Evolutionary conservation across 1,140 invertebrate genomes (phyloP), one percentile per base, ranked within the genome.

Genomic region (Brachionus asplanchnoidis): DNA sequence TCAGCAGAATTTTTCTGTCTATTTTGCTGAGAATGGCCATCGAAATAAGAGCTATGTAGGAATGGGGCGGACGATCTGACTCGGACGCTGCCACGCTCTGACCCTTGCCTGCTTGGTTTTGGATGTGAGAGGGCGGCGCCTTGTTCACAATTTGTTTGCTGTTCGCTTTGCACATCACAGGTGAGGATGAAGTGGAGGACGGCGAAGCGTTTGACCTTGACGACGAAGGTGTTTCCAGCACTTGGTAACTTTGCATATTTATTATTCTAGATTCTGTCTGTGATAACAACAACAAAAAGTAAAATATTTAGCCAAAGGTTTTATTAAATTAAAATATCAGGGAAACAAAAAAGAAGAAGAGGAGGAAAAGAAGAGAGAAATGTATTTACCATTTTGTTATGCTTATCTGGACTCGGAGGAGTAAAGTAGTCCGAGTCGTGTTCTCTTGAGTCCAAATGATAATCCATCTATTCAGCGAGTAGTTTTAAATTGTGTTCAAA

Each of bases 31-130:
- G 94, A 50, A 99, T 98, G 12, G 97, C 97, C 97, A 99, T 98
- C 0, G 97, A 95, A 50, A 99, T 99, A 12, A 99, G 91, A 0
- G 97, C 97, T 56, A 99, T 99, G 90, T 99, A 99, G 0, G 95
- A 97, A 88, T 98, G 99, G 0, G 97, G 97, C 0, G 97, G 97
- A 32, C 79, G 50, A 89, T 97, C 97, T 2, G 53, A 28, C 9
- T 82, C 79, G 5, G 40, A 20, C 4, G 20, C n/a, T 46, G 0
- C 73, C n/a, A 28, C n/a, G 26, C 26, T 46, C 26, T 50, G 40
- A 28, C 20, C 5, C 20, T 77, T 77, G 14, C 3, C 14, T 0
- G 2, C 50, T 50, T 50, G 42, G 26, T 1, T 77, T 28, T 23
- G 20, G 26, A 50, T 50, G 26, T 77, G 40, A 0, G 32, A 36